Percentiles rank a stretch among this genome's conserved stretches.
phyloP scores from a whole-genome alignment of 2,797 vertebrate species.

The Trachurus trachurus region DNA sequence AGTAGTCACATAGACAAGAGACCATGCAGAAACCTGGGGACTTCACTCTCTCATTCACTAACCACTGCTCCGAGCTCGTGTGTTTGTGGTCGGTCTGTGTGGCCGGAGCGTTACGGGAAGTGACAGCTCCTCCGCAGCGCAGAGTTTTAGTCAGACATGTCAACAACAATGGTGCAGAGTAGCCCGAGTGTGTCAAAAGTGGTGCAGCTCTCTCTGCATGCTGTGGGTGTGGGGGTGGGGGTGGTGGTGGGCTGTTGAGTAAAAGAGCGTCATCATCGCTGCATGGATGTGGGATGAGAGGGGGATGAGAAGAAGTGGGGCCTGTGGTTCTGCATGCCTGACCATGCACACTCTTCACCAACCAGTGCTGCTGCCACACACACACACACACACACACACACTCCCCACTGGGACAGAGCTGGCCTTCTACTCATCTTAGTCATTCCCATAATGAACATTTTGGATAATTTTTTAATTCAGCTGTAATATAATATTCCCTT shows the following conservation, averaged over 20 bases:
- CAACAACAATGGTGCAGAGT: slow-evolving; percentile 27
- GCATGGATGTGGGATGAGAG: slow-evolving; percentile 62
- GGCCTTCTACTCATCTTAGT: slow-evolving; percentile 46
- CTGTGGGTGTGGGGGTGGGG: background rate
- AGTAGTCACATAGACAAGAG: background rate
- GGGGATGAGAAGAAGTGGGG: slow-evolving; percentile 34
- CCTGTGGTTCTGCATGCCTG: slow-evolving; percentile 67
- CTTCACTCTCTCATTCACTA: slow-evolving; percentile 23
- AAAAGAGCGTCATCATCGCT: slow-evolving; percentile 36
- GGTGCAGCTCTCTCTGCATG: slow-evolving; percentile 66
- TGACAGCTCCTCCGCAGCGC: slow-evolving; percentile 74
- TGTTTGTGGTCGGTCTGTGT: slow-evolving; percentile 47
- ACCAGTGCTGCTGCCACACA: slow-evolving; percentile 29
- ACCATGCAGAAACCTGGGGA: slow-evolving; percentile 33
- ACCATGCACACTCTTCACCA: slow-evolving; percentile 44
- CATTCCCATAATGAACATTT: slow-evolving; percentile 3
- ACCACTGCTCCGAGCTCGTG: slow-evolving; percentile 34
- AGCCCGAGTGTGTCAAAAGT: slow-evolving; percentile 30
- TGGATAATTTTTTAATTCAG: background rate
- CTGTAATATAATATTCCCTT: background rate
- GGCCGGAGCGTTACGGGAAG: slow-evolving; percentile 50
- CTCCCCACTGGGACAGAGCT: slow-evolving; percentile 41
- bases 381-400: slow-evolving; percentile 17
- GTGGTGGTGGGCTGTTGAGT: background rate
- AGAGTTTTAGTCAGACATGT: slow-evolving; percentile 81